Evolutionary conservation across 2,888 invertebrate genomes (phyloP).

Genomic region (Thymelicus lineola): DNA sequence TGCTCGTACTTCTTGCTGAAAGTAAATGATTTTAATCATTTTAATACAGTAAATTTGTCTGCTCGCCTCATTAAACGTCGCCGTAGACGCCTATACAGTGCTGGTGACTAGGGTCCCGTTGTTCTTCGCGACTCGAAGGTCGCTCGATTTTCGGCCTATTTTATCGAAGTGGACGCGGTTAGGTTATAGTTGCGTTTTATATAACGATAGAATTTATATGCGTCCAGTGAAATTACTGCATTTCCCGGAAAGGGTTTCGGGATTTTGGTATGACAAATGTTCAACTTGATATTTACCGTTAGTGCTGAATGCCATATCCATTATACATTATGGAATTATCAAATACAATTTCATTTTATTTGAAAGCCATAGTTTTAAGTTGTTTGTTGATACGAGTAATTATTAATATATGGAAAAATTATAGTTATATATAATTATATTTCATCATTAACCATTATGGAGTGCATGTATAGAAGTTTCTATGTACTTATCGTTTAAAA

Average conservation of each 20-base stretch:
- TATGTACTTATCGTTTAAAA: slow-evolving; percentile 78
- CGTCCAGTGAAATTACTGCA: slow-evolving; percentile 48
- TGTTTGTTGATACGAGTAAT: slow-evolving; percentile 52
- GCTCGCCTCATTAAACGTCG: not conserved
- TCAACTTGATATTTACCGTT: slow-evolving; percentile 23
- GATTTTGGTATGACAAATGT: slow-evolving; percentile 17
- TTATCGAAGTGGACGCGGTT: slow-evolving; percentile 28
- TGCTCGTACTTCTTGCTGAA: not conserved
- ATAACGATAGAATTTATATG: slow-evolving; percentile 43
- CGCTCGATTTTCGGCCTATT: slow-evolving; percentile 35
- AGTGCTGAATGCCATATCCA: slow-evolving; percentile 33
- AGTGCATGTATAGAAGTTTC: slow-evolving; percentile 65
- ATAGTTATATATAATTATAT: slow-evolving; percentile 35
- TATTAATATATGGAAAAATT: slow-evolving; percentile 34
- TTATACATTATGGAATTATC: slow-evolving; percentile 30
- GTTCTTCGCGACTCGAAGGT: slow-evolving; percentile 11
- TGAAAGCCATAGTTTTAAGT: slow-evolving; percentile 56
- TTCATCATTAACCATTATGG: slow-evolving; percentile 20
- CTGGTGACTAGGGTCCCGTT: not conserved
- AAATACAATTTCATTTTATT: slow-evolving; percentile 17
- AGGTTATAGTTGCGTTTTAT: slow-evolving; percentile 34
- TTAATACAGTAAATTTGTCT: not conserved
- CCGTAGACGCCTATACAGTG: not conserved
- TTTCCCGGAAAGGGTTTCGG: slow-evolving; percentile 33
- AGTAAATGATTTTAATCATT: not conserved